Evolutionary conservation across 2,113 vertebrate genomes (phyloP).

Genomic region (Macquaria ambigua): DNA sequence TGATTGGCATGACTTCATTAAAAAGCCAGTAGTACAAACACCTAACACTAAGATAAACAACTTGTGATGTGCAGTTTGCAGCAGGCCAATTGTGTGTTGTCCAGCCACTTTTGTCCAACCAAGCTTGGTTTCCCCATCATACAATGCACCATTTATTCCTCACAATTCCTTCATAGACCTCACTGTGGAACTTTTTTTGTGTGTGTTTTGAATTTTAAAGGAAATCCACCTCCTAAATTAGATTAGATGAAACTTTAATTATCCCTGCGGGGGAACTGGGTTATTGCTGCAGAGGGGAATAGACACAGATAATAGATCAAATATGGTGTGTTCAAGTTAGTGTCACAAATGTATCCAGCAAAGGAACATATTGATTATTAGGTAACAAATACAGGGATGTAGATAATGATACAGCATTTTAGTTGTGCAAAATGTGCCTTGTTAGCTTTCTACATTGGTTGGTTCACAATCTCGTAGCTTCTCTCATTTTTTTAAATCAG

Average conservation of each 20-base stretch:
- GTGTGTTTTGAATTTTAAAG: constrained; percentile 61
- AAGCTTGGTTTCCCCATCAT: background rate
- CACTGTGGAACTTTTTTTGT: constrained; percentile 24
- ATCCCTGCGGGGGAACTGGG: constrained; percentile 67
- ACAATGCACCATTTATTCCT: constrained; percentile 13
- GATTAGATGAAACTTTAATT: constrained; percentile 78
- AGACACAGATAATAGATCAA: constrained; percentile 65
- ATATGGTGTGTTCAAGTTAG: constrained; percentile 49
- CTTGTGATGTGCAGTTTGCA: constrained; percentile 14
- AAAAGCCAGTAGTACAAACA: background rate
- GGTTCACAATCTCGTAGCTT: background rate
- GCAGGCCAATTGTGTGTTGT: background rate
- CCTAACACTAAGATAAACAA: background rate
- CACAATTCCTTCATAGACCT: background rate
- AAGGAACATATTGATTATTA: constrained; percentile 47
- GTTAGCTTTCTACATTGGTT: background rate
- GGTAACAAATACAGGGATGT: constrained; percentile 7
- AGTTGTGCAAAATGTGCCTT: background rate
- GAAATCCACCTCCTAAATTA: constrained; percentile 68
- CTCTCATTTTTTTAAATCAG: background rate
- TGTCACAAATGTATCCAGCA: constrained; percentile 43
- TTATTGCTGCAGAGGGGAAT: constrained; percentile 55
- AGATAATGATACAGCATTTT: constrained; percentile 1
- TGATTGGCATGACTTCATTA: background rate
- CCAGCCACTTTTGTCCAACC: background rate